Evolutionary conservation across 2,888 invertebrate species (phyloP), one percentile per base, ranked within the genome.

Genomic region (Hypomecis atomaria): DNA sequence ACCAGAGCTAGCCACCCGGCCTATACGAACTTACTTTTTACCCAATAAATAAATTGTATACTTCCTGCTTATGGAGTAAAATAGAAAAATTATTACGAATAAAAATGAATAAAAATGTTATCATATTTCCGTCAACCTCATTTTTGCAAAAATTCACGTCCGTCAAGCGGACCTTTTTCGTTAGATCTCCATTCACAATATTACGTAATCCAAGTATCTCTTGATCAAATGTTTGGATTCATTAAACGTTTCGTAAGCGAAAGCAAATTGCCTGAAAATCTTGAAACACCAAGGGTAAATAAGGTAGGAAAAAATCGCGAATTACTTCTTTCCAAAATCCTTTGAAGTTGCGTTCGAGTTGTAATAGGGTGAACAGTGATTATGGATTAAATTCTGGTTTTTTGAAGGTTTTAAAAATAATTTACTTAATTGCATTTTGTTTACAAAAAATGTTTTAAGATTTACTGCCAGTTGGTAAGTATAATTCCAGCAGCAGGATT

Each of bases 211-310:
- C 56, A 57, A 67, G 67, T 65, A 67, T 67, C 64, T 65, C 52
- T 56, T 70, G 69, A 74, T 72, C 71, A 74, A 76, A 76, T 74
- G 67, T 74, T 76, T 76, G 71, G 61, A 70, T 71, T 70, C 71
- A 73, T 75, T 75, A 71, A 74, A 71, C 70, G 69, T 67, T 72
- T 45, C 65, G 62, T 71, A 70, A 72, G 71, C 65, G 68, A 61
- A 72, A 70, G 71, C 71, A 71, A 73, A 74, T 71, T 71, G 68
- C 68, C 56, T 42, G 53, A 61, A 57, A 60, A 65, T 61, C 60
- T 68, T 62, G 64, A 69, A 71, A 71, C 63, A 70, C 67, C 70
- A 68, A 36, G 56, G 66, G 68, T 64, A 73, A 72, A 71, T 72
- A 74, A 67, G 63, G 62, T 67, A 57, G 55, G 59, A 57, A 70